These are phyloP conservation scores for Lucifuga dentata DNA, from an alignment of 2,113 vertebrate species.

Conservation along the genomic window DNA sequence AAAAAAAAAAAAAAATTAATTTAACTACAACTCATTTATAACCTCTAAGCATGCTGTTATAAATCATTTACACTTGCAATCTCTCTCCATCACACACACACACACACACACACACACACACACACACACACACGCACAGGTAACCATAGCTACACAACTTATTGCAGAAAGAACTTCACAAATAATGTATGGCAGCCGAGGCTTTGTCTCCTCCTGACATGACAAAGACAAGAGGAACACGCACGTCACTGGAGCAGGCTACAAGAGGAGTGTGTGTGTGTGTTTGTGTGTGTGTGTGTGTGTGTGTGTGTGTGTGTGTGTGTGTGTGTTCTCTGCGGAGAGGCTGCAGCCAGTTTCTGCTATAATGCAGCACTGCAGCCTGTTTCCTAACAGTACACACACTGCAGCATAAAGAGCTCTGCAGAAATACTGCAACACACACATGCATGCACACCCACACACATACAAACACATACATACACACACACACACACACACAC, in stretches of 20 bases:
- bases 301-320: slow-evolving; percentile 24
- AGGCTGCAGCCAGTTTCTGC: slow-evolving; percentile 59
- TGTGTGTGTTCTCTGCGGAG: slow-evolving; percentile 58
- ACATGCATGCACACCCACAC: neutral
- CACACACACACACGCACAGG: neutral
- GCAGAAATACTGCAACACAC: slow-evolving; percentile 42
- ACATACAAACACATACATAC: slow-evolving; percentile 5
- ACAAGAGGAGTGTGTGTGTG: neutral
- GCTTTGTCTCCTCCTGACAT: neutral
- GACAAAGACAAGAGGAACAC: neutral
- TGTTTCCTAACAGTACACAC: slow-evolving; percentile 11
- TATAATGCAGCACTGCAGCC: slow-evolving; percentile 69
- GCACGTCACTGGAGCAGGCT: too few species aligned
- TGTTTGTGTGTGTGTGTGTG: slow-evolving; percentile 34
- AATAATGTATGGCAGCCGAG: slow-evolving; percentile 22
- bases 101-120: slow-evolving; percentile 10
- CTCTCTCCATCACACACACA: neutral
- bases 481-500: too few species aligned
- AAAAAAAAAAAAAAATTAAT: too few species aligned
- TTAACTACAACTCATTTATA: slow-evolving; percentile 6
- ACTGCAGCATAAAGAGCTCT: slow-evolving; percentile 48
- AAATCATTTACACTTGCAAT: slow-evolving; percentile 23
- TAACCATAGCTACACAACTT: slow-evolving; percentile 8
- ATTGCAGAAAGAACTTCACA: slow-evolving; percentile 10
- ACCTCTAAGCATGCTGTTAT: slow-evolving; percentile 8